A percentile compares a stretch with the other conserved stretches of the same genome.
These are phyloP conservation scores for Leptopilina myrica DNA, from an alignment of 2,888 invertebrate genomes.

Conservation along the genomic window DNA sequence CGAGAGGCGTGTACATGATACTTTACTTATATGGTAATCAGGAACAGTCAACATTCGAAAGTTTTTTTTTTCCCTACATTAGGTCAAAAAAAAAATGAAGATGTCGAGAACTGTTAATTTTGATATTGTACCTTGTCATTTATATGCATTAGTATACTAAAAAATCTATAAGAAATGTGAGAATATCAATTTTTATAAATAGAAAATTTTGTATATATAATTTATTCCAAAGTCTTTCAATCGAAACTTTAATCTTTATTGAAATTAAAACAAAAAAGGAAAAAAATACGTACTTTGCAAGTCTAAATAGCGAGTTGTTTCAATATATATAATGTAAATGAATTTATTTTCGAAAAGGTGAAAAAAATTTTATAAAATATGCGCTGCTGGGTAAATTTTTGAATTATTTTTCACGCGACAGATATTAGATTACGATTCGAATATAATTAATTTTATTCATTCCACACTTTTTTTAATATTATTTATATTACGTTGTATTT, in stretches of 20 bases:
- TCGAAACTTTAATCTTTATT: slow-evolving; percentile 2
- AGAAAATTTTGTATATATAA: neutral
- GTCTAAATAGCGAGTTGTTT: neutral
- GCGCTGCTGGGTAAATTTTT: neutral
- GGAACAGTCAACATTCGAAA: slow-evolving; percentile 5
- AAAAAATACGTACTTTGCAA: neutral
- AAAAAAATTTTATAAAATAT: neutral
- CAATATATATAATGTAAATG: neutral
- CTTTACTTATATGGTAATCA: neutral
- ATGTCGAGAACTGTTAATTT: slow-evolving; percentile 7
- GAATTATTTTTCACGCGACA: too few relatives aligned
- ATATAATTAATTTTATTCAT: too few relatives aligned
- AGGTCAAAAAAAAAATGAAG: neutral
- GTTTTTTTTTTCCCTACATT: slow-evolving; percentile 6
- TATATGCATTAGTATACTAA: slow-evolving; percentile 1
- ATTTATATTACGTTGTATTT: too few relatives aligned
- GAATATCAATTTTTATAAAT: neutral
- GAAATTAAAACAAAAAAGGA: neutral
- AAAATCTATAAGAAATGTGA: neutral
- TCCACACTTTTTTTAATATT: too few relatives aligned
- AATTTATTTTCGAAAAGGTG: neutral
- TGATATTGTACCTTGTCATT: slow-evolving; percentile 11
- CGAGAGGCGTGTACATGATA: slow-evolving; percentile 9
- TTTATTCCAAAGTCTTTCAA: neutral
- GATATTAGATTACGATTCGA: too few relatives aligned